Conservation (phyloP, 2,797 vertebrate species). For the Falco cherrug region DNA sequence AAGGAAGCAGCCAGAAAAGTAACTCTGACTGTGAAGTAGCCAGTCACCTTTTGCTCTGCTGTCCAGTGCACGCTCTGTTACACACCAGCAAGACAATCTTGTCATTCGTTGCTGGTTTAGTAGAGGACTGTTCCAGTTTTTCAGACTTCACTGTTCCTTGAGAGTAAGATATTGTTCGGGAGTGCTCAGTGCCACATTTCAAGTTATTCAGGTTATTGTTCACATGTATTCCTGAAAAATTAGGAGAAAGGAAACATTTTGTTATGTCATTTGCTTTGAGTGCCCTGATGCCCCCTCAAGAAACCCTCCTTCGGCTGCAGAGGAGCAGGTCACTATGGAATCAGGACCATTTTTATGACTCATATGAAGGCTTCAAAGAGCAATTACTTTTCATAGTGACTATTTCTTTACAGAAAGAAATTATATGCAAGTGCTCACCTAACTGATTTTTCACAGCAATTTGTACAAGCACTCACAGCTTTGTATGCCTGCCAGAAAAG, state of each 20-base stretch:
- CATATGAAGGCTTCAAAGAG: not conserved
- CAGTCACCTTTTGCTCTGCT: constrained; percentile 92
- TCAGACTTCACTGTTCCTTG: constrained; percentile 82
- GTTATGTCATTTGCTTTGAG: not conserved
- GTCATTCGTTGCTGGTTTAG: constrained; percentile 81
- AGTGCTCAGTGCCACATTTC: constrained; percentile 87
- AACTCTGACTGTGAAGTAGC: not conserved
- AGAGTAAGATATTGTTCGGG: constrained; percentile 84
- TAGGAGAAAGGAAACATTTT: not conserved
- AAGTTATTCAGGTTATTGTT: constrained; percentile 98
- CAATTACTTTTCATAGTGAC: not conserved
- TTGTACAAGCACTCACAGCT: not conserved
- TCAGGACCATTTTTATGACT: not conserved
- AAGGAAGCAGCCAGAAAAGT: not conserved
- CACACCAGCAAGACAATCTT: constrained; percentile 95
- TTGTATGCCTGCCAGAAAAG: not conserved
- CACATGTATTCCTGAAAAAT: constrained; percentile 85
- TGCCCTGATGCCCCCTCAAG: not conserved
- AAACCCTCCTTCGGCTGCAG: not conserved
- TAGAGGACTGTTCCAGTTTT: constrained; percentile 76
- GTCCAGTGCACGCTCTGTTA: constrained; percentile 92
- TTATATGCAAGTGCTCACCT: not conserved
- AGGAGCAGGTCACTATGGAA: not conserved
- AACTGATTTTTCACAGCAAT: not conserved
- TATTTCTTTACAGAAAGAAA: not conserved